These are phyloP conservation scores for Corythaixoides concolor DNA, from an alignment of 2,113 vertebrate genomes.

Conservation along the genomic window DNA sequence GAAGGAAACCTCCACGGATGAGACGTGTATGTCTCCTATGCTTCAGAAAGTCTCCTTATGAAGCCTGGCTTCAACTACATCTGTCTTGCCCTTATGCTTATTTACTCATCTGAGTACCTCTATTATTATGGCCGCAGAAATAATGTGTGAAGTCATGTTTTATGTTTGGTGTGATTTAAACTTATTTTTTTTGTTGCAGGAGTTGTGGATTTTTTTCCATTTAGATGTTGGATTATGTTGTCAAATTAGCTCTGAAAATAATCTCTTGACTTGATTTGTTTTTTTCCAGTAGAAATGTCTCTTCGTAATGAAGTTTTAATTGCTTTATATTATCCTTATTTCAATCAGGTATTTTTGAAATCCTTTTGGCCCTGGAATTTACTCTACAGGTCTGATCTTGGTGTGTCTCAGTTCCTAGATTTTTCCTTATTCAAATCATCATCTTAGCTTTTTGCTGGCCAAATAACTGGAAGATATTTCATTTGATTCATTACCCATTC, in stretches of 20 bases:
- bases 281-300: neutral
- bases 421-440: neutral
- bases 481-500: neutral
- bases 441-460: conserved; percentile 2
- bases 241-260: neutral
- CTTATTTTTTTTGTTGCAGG: neutral
- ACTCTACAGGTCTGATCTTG: neutral
- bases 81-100: neutral
- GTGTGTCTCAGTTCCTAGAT: neutral
- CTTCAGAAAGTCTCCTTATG: neutral
- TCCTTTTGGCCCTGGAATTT: neutral
- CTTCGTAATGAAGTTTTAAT: neutral
- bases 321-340: neutral
- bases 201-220: neutral
- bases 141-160: neutral
- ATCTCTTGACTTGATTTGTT: neutral
- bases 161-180: neutral
- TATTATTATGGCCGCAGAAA: neutral
- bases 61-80: neutral
- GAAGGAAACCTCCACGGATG: neutral
- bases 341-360: neutral
- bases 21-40: neutral
- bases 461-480: neutral
- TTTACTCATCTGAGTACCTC: neutral
- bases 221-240: neutral